Evolutionary conservation across 2,888 invertebrate genomes (phyloP).

Genomic region (Nephrotoma appendiculata): DNA sequence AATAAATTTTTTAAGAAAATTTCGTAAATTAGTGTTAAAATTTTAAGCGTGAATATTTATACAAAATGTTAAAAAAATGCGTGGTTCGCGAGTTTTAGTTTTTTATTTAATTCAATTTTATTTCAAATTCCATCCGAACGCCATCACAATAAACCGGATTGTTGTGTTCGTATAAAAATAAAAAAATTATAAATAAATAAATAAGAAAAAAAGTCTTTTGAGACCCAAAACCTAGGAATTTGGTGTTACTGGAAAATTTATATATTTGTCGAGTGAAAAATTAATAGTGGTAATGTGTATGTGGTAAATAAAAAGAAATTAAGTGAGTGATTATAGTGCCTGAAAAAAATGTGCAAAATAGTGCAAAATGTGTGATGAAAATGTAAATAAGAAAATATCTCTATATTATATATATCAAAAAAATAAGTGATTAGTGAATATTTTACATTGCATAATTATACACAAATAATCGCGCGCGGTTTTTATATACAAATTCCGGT

Average conservation of each 20-base stretch:
- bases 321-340: not conserved
- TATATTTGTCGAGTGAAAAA: not conserved
- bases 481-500: not conserved
- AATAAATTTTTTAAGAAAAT: not conserved
- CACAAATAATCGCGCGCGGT: not conserved
- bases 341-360: not conserved
- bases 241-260: not conserved
- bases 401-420: not conserved
- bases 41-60: not conserved
- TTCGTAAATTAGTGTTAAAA: not conserved
- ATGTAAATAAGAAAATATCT: not conserved
- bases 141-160: constrained; percentile 3
- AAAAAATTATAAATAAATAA: not conserved
- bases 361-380: not conserved
- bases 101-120: not conserved
- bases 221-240: not conserved
- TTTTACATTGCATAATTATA: not conserved
- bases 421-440: not conserved
- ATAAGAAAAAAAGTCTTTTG: not conserved
- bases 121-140: constrained; percentile 1
- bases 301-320: not conserved
- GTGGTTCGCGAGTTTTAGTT: not conserved
- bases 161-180: not conserved
- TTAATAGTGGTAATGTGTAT: not conserved
- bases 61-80: not conserved